Conservation (phyloP, 2,888 invertebrate species). For the Coenonympha arcania region DNA sequence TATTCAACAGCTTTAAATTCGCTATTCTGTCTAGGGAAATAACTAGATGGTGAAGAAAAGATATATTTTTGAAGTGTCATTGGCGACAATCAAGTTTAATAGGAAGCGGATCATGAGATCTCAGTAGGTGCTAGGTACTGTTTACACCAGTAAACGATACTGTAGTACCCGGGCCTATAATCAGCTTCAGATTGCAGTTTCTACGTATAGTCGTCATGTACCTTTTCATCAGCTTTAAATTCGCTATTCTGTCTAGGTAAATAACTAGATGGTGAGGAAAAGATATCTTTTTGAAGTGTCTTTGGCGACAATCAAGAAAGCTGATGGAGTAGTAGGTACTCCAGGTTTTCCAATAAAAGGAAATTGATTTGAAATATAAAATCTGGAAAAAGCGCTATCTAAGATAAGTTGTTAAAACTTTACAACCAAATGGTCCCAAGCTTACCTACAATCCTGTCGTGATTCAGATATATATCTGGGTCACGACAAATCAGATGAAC, state of each 20-base stretch:
- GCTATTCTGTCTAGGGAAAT: not conserved
- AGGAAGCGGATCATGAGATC: no score
- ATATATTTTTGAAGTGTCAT: no score
- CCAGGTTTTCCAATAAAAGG: not conserved
- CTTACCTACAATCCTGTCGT: conserved; percentile 1
- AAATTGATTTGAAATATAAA: not conserved
- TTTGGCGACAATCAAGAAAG: no score
- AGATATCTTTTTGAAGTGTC: no score
- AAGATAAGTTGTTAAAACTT: conserved; percentile 2
- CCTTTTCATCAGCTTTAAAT: conserved; percentile 7
- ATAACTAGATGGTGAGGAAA: not conserved
- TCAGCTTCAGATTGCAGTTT: conserved; percentile 19
- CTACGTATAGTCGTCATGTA: conserved; percentile 14
- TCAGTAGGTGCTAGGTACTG: no score
- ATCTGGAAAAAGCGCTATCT: not conserved
- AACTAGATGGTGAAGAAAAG: not conserved
- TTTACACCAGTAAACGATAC: conserved; percentile 28
- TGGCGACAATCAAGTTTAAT: no score
- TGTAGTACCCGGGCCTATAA: conserved; percentile 30
- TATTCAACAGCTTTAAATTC: conserved; percentile 3
- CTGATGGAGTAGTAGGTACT: no score
- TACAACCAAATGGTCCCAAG: not conserved
- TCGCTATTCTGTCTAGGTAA: not conserved
- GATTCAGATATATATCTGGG: not conserved
- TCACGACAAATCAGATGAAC: conserved; percentile 1